Percentiles rank a stretch among this genome's conserved stretches.
phyloP scores from a whole-genome alignment of 2,888 invertebrate species.

The Corythucha ciliata region DNA sequence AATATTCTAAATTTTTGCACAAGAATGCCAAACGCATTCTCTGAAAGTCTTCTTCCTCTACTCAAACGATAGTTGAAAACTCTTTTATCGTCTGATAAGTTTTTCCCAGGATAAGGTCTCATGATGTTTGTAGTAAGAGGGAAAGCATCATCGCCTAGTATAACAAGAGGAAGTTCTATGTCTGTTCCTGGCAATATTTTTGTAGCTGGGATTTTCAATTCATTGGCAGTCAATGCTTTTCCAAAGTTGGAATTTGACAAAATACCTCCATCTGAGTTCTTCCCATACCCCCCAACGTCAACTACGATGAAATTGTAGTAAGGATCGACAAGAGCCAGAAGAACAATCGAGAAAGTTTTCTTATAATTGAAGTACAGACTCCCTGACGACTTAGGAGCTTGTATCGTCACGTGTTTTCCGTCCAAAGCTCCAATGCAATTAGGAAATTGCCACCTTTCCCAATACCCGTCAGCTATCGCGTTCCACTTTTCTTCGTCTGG shows the following conservation, averaged over 20 bases:
- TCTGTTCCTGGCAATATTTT: constrained; percentile 34
- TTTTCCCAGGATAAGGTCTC: constrained; percentile 10
- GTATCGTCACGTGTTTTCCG: constrained; percentile 35
- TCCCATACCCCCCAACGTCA: constrained; percentile 37
- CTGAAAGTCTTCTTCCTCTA: background rate
- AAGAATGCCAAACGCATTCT: constrained; percentile 7
- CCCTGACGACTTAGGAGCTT: constrained; percentile 32
- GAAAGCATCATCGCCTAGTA: constrained; percentile 34
- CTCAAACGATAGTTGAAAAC: background rate
- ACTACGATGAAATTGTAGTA: constrained; percentile 36
- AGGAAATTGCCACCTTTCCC: constrained; percentile 35
- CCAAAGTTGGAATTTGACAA: constrained; percentile 34
- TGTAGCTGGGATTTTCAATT: constrained; percentile 33
- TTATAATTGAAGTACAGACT: constrained; percentile 36
- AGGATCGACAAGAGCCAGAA: constrained; percentile 36
- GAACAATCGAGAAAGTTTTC: constrained; percentile 33
- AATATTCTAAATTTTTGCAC: constrained; percentile 18
- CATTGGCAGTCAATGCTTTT: constrained; percentile 24
- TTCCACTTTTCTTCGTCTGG: constrained; percentile 32
- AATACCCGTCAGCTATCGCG: constrained; percentile 28
- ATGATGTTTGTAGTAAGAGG: constrained; percentile 9
- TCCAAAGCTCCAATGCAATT: constrained; percentile 34
- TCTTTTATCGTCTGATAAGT: background rate
- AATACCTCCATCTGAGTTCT: constrained; percentile 37
- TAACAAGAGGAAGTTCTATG: constrained; percentile 33